Base-by-base conservation (phyloP, 2,888 invertebrate genomes). In the Blastobasis adustella region DNA sequence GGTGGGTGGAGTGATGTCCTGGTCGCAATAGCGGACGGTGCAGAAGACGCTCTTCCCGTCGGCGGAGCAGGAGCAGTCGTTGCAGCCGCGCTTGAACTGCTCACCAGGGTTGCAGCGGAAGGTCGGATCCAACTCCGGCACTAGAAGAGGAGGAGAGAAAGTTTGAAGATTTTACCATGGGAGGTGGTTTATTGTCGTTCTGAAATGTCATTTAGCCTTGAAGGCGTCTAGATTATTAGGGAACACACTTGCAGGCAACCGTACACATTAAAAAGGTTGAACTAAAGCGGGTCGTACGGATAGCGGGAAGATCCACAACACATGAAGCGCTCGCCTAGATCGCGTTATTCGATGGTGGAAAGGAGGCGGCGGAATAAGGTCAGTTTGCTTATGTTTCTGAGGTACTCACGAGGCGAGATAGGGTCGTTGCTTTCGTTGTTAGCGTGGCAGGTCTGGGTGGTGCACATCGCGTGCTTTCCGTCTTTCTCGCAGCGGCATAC, bases 51-150 rank as follows among this genome's bases (percentile, higher is more conserved):
- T 76, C 51, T 66, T 80, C 7, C 90, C 90, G 52, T 85, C 83
- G 0, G 82, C 81, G 0, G 82, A 79, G 62, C 90, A 90, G 1
- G 80, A 78, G 69, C 90, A 90, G 61, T 85, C 84, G 61, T 90
- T 90, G 69, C 90, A 90, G 44, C 77, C 79, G 0, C 74, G 74
- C 54, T 79, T 81, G 73, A 87, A 89, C 56, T 80, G 80, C 56
- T 85, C 82, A 1, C 86, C 88, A 0, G 90, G 82, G 52, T 81
- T 84, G 73, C 90, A 90, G 48, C 84, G 83, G 71, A 88, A 89
- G 39, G 76, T 77, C 9, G 75, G 71, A 52, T 80, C 82, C 4
- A 73, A 56, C 45, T 77, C 81, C 76, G 61, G 5, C 51, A 54
- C 49, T 49, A 23, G 46, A 37, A 39, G 50, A 3, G 23, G 23